Evolutionary conservation across 2,888 invertebrate species (phyloP).

Genomic region (Piscicola geometra): DNA sequence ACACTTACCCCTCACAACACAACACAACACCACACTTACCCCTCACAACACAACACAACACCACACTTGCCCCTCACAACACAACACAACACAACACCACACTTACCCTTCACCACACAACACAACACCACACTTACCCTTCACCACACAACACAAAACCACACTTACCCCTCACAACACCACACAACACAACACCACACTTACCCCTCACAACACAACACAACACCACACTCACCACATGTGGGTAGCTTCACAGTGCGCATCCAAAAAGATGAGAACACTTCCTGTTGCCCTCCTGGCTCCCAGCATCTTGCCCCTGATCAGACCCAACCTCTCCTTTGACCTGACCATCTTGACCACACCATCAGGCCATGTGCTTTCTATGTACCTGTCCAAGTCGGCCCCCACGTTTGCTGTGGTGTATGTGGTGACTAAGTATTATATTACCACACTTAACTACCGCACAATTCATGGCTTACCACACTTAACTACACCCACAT

Average conservation of each 20-base stretch:
- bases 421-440: too few relatives aligned
- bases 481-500: too few relatives aligned
- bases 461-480: too few relatives aligned
- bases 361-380: conserved; percentile 56
- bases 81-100: neutral
- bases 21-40: too few relatives aligned
- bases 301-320: conserved; percentile 74
- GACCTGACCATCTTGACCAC: conserved; percentile 71
- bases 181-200: neutral
- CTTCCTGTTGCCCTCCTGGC: conserved; percentile 61
- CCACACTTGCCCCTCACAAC: neutral
- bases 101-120: too few relatives aligned
- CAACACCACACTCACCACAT: conserved; percentile 31
- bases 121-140: too few relatives aligned
- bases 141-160: neutral
- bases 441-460: too few relatives aligned
- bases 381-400: conserved; percentile 63
- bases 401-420: conserved; percentile 48
- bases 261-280: conserved; percentile 55
- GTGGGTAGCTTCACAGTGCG: conserved; percentile 53
- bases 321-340: conserved; percentile 74
- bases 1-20: neutral
- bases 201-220: neutral
- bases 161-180: neutral
- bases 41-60: neutral